Base-by-base conservation (phyloP, 2,888 invertebrate species). In the Tipula confusa region DNA sequence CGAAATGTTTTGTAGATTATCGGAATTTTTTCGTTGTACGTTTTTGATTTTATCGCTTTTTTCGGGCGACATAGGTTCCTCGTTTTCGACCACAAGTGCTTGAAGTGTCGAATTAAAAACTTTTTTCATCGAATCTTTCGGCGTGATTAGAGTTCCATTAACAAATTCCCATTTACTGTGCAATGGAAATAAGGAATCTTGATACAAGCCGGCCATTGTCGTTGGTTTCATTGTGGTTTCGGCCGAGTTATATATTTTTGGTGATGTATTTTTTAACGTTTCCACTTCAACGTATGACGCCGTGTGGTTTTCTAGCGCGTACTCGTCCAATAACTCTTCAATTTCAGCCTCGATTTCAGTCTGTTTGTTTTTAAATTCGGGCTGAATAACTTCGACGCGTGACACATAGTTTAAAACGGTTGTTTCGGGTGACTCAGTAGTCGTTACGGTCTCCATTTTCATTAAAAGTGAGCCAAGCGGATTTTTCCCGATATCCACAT, bases 21-120 rank as follows among this genome's bases (percentile, higher is more conserved):
- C 89, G 84, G 91, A 90, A 87, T 89, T 88, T 84, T 89, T 89
- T 18, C 88, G 88, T 15, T 87, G 86, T 0, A 88, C 87, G 13
- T 88, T 88, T 29, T 88, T 86, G 3, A 89, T 82, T 1, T 88
- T 88, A 0, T 87, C 83, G 3, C 11, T 24, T 48, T 87, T 88
- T 48, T 88, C 88, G 0, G 85, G 83, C 28, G 24, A 48, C 9
- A 82, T 83, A 7, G 31, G 79, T 48, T 89, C 90, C 85, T 91
- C 90, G 87, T 93, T 92, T 87, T 91, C 92, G 1, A 91, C 92
- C 38, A 93, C 92, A 86, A 92, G 92, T 1, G 93, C 93, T 87
- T 93, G 92, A 80, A 93, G 88, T 0, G 93, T 93, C 85, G 92
- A 92, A 86, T 93, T 93, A 84, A 92, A 93, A 85, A 92, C 91